Percentiles rank a stretch among this genome's conserved stretches.
Conservation (phyloP, 2,888 invertebrate genomes). For the Protonemura montana region DNA sequence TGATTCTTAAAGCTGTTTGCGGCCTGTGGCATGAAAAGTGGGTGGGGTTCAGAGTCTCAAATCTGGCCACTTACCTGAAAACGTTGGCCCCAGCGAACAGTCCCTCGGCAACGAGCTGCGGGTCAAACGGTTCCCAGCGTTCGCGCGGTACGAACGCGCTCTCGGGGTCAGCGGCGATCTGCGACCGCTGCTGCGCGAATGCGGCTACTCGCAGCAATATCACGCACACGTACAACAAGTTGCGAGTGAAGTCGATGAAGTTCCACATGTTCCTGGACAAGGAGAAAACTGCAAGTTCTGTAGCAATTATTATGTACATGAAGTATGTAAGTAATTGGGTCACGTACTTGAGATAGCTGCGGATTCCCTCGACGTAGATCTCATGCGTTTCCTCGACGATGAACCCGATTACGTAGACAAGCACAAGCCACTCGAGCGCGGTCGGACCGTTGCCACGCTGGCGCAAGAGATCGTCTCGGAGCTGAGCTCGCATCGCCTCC, state of each 20-base stretch:
- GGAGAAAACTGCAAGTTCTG: too few species aligned
- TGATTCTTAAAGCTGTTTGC: too few species aligned
- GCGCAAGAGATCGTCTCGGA: slow-evolving; percentile 69
- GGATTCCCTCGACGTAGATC: slow-evolving; percentile 80
- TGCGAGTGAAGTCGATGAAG: slow-evolving; percentile 92
- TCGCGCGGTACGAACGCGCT: slow-evolving; percentile 82
- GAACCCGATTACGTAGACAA: slow-evolving; percentile 86
- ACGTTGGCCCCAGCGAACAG: slow-evolving; percentile 95
- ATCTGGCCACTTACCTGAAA: slow-evolving; percentile 68
- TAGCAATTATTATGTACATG: too few species aligned
- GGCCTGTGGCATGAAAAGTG: too few species aligned
- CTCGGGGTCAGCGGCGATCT: slow-evolving; percentile 72
- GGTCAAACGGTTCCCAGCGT: slow-evolving; percentile 92
- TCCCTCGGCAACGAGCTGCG: slow-evolving; percentile 90
- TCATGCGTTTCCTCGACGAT: slow-evolving; percentile 93
- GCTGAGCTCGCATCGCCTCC: slow-evolving; percentile 69
- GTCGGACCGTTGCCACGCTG: slow-evolving; percentile 89
- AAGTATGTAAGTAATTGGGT: not conserved
- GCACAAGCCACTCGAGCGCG: slow-evolving; percentile 81
- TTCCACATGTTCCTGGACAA: slow-evolving; percentile 93
- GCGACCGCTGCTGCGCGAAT: slow-evolving; percentile 75
- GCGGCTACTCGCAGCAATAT: slow-evolving; percentile 73
- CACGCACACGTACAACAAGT: slow-evolving; percentile 82
- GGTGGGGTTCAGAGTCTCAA: too few species aligned
- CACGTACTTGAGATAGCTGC: not conserved